phyloP scores from a whole-genome alignment of 2,888 invertebrate genomes.

The Hirtodrosophila histrioides region DNA sequence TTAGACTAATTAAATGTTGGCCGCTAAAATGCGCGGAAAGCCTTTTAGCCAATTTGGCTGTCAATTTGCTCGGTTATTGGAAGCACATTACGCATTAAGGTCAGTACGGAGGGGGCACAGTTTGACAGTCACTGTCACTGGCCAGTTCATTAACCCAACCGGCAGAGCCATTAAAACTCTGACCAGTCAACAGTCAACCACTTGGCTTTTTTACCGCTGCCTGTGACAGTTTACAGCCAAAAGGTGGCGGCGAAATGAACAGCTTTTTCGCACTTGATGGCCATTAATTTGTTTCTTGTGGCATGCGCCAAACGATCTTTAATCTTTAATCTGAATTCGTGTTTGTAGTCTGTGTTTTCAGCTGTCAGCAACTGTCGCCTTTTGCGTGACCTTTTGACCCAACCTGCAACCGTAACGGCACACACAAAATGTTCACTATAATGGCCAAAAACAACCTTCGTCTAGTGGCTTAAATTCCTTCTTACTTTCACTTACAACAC shows the following conservation, averaged over 20 bases:
- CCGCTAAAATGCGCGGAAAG: background rate
- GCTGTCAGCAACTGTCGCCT: constrained; percentile 6
- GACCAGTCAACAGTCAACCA: too few species aligned
- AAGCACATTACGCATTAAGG: constrained; percentile 39
- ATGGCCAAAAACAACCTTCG: too few species aligned
- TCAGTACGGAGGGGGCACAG: constrained; percentile 35
- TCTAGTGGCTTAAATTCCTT: too few species aligned
- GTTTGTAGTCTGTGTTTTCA: constrained; percentile 4
- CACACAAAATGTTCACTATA: background rate
- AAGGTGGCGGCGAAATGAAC: constrained; percentile 43
- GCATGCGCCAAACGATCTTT: constrained; percentile 59
- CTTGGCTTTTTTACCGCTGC: constrained; percentile 45
- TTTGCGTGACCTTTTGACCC: constrained; percentile 16
- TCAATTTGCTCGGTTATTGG: constrained; percentile 37
- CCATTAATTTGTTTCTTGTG: constrained; percentile 64
- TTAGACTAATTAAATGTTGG: constrained; percentile 38
- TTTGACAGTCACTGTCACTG: constrained; percentile 40
- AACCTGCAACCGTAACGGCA: constrained; percentile 22
- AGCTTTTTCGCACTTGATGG: constrained; percentile 62
- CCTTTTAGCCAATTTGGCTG: constrained; percentile 27
- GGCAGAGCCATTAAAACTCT: too few species aligned
- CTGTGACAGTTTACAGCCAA: constrained; percentile 62
- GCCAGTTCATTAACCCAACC: constrained; percentile 8
- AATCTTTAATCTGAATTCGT: constrained; percentile 32
- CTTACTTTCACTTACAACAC: too few species aligned